These are phyloP conservation scores for Artibeus jamaicensis DNA, from an alignment of 2,797 vertebrate genomes.

Conservation along the genomic window DNA sequence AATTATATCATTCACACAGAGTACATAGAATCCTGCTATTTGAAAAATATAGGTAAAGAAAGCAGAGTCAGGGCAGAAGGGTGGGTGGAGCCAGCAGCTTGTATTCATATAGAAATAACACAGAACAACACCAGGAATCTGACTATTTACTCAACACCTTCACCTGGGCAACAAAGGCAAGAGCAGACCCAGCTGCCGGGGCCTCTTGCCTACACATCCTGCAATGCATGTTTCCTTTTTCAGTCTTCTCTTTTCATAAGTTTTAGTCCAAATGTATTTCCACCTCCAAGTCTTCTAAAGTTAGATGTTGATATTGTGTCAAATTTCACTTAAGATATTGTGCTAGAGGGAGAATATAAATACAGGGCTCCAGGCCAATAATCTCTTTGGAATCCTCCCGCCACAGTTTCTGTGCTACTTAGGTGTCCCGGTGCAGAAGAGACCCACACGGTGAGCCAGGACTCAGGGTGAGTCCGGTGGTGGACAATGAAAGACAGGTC, in stretches of 20 bases:
- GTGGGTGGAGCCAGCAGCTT: not conserved
- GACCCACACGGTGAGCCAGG: not conserved
- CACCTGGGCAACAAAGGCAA: not conserved
- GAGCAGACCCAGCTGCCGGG: no score
- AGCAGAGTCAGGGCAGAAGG: not conserved
- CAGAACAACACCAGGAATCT: not conserved
- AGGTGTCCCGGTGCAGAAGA: not conserved
- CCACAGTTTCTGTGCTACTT: fast-evolving
- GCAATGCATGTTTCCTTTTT: not conserved
- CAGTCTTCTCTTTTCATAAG: not conserved
- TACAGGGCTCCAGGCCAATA: not conserved
- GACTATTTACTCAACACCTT: not conserved
- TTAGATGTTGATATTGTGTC: not conserved
- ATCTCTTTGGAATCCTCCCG: not conserved
- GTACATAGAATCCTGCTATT: not conserved
- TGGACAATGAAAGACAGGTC: not conserved
- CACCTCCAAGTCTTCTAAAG: not conserved
- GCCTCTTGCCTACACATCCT: not conserved
- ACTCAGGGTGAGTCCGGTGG: not conserved
- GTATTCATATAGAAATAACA: not conserved
- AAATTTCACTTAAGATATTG: not conserved
- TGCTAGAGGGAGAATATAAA: not conserved
- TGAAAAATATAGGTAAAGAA: not conserved
- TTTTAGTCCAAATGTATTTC: not conserved
- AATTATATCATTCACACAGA: not conserved